Conservation (phyloP, 2,888 invertebrate genomes). For the Meliscaeva auricollis region DNA sequence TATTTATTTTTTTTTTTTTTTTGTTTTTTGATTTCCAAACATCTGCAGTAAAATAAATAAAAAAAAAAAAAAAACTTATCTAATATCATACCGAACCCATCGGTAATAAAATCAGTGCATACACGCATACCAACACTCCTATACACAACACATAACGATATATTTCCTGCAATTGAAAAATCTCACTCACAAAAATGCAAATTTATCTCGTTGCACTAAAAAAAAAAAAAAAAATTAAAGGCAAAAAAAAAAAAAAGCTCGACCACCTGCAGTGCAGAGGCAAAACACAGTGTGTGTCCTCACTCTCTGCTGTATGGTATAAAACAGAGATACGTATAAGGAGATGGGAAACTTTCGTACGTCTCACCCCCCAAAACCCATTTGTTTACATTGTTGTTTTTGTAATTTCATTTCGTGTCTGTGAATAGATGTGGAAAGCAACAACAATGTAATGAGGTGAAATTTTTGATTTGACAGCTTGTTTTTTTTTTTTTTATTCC, state of each 20-base stretch:
- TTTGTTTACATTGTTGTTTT: too few species aligned
- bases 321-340: too few species aligned
- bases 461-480: too few species aligned
- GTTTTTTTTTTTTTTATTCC: too few species aligned
- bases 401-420: too few species aligned
- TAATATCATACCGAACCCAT: constrained; percentile 30
- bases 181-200: constrained; percentile 61
- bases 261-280: constrained; percentile 62
- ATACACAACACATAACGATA: not conserved
- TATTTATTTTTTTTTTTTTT: not conserved
- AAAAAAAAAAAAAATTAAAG: constrained; percentile 10
- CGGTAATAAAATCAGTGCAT: constrained; percentile 31
- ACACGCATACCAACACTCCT: not conserved
- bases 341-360: too few species aligned
- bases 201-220: constrained; percentile 37
- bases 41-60: not conserved
- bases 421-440: too few species aligned
- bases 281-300: constrained; percentile 24
- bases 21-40: not conserved
- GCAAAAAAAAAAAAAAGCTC: constrained; percentile 15
- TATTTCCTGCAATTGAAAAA: constrained; percentile 48
- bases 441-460: too few species aligned
- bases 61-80: not conserved
- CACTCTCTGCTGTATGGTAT: not conserved
- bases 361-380: too few species aligned